Evolutionary conservation across 1,140 invertebrate genomes (phyloP).

Genomic region (Lanistes nyassanus): DNA sequence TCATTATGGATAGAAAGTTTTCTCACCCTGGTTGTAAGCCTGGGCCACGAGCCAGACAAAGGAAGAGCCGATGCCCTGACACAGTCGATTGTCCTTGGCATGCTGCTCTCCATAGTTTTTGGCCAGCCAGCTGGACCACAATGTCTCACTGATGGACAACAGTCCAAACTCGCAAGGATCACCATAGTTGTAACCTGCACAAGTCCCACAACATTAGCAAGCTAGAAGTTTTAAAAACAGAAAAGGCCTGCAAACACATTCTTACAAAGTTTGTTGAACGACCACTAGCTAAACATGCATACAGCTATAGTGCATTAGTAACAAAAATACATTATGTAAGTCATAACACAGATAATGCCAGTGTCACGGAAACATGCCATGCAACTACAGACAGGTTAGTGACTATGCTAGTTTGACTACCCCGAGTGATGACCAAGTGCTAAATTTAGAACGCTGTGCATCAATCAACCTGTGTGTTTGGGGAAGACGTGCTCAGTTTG

Average conservation of each 20-base stretch:
- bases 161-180: conserved; percentile 79
- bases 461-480: too few relatives aligned
- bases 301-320: background rate
- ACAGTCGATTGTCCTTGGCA: conserved; percentile 24
- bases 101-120: conserved; percentile 17
- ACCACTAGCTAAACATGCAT: background rate
- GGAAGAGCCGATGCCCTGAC: conserved; percentile 73
- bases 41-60: conserved; percentile 84
- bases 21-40: conserved; percentile 81
- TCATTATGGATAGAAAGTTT: too few relatives aligned
- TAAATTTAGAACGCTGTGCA: too few relatives aligned
- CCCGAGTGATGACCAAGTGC: too few relatives aligned
- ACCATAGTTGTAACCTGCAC: conserved; percentile 81
- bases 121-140: conserved; percentile 28
- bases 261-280: background rate
- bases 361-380: too few relatives aligned
- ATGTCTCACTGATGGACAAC: conserved; percentile 68
- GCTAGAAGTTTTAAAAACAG: background rate
- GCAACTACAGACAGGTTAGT: too few relatives aligned
- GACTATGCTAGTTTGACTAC: too few relatives aligned
- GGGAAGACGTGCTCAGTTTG: too few relatives aligned
- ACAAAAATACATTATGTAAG: background rate
- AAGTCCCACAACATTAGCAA: background rate
- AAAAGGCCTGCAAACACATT: background rate
- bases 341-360: background rate